Percentiles rank a stretch among this genome's conserved stretches.
phyloP scores from a whole-genome alignment of 2,113 vertebrate species.

The Elaphurus davidianus region DNA sequence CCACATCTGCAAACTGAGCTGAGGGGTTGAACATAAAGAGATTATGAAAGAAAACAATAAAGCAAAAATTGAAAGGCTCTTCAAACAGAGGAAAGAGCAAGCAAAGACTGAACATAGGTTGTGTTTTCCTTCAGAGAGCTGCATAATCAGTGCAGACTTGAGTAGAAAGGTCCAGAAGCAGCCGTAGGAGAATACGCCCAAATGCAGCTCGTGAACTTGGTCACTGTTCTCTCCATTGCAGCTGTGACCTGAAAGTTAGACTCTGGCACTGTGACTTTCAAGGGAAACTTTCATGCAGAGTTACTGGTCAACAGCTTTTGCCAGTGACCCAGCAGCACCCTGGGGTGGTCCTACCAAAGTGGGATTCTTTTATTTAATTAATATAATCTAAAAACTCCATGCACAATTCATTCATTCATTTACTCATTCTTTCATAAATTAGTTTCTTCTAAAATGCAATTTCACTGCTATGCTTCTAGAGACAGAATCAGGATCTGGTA shows the following conservation, averaged over 20 bases:
- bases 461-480: neutral
- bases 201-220: neutral
- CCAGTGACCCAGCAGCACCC: neutral
- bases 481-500: neutral
- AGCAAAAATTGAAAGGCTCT: neutral
- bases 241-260: neutral
- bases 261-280: neutral
- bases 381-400: neutral
- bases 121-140: neutral
- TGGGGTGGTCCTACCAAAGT: neutral
- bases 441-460: neutral
- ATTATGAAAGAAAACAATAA: conserved; percentile 47
- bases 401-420: neutral
- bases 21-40: conserved; percentile 6
- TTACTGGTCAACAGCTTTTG: neutral
- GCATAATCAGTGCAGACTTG: neutral
- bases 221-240: neutral
- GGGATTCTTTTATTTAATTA: neutral
- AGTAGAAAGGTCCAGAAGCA: neutral
- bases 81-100: neutral
- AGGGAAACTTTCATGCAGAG: neutral
- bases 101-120: conserved; percentile 30
- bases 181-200: neutral
- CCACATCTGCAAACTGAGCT: conserved; percentile 20
- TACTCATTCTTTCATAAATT: neutral